phyloP scores from a whole-genome alignment of 2,888 invertebrate genomes.

The Alloscopus bannaensis region DNA sequence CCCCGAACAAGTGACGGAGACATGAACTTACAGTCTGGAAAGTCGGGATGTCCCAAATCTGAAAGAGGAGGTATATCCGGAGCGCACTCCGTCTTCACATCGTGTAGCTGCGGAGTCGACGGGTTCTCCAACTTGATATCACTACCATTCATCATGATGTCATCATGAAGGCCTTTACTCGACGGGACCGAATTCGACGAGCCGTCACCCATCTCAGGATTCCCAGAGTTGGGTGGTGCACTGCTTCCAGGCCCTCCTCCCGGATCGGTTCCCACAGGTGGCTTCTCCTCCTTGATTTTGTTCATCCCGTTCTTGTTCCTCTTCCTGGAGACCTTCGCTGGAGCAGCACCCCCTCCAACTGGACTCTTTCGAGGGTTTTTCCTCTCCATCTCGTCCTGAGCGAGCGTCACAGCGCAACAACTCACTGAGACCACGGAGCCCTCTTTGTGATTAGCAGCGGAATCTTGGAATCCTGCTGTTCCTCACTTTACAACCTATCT shows the following conservation, averaged over 20 bases:
- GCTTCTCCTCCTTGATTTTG: conserved; percentile 73
- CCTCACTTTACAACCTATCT: background rate
- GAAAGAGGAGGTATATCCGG: conserved; percentile 72
- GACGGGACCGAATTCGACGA: conserved; percentile 64
- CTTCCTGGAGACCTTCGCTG: conserved; percentile 69
- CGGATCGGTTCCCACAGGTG: conserved; percentile 65
- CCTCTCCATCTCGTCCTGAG: conserved; percentile 61
- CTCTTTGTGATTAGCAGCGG: too few relatives aligned
- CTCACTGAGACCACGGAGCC: too few relatives aligned
- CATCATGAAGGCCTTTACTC: conserved; percentile 70
- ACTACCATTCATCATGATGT: conserved; percentile 73
- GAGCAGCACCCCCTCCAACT: conserved; percentile 70
- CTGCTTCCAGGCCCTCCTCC: conserved; percentile 66
- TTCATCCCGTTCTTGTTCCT: conserved; percentile 73
- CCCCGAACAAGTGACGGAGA: too few relatives aligned
- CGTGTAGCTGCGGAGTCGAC: conserved; percentile 72
- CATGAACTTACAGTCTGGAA: conserved; percentile 72
- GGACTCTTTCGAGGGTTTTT: conserved; percentile 72
- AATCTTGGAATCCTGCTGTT: too few relatives aligned
- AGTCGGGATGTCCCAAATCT: conserved; percentile 72
- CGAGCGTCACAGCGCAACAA: background rate
- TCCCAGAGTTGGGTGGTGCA: conserved; percentile 60
- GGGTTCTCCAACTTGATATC: conserved; percentile 73
- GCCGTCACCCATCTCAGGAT: conserved; percentile 69
- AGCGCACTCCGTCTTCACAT: conserved; percentile 71